These are phyloP conservation scores for Aurelia sp. DNA, from an alignment of 30 jellyfish, hydroid and myxozoan genomes.

Conservation along the genomic window DNA sequence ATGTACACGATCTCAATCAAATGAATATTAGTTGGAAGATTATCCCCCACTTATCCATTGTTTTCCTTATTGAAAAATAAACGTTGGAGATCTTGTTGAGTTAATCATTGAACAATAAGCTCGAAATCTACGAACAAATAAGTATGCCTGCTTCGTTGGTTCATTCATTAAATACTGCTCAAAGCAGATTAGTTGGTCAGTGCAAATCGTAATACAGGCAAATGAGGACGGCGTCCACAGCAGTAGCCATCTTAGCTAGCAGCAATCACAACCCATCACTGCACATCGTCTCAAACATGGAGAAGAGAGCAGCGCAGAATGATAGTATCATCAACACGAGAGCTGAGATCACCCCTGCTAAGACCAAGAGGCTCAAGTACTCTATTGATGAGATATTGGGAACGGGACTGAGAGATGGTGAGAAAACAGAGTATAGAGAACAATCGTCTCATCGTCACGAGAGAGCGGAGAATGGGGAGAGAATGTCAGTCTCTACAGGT, in stretches of 20 bases:
- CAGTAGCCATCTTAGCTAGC: conserved; percentile 45
- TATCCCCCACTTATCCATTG: conserved; percentile 77
- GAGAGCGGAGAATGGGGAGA: conserved; percentile 21
- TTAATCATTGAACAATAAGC: conserved; percentile 69
- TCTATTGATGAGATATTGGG: conserved; percentile 73
- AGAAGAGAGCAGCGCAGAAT: conserved; percentile 49
- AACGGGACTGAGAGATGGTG: conserved; percentile 33
- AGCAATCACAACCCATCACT: conserved; percentile 20
- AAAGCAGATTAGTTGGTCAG: conserved; percentile 74
- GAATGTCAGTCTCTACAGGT: conserved; percentile 40
- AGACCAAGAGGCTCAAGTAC: conserved; percentile 58
- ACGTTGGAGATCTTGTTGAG: conserved; percentile 80
- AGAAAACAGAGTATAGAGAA: conserved; percentile 15
- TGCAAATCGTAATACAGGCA: conserved; percentile 61
- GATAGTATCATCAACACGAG: conserved; percentile 18
- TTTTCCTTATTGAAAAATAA: conserved; percentile 66
- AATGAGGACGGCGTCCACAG: conserved; percentile 47
- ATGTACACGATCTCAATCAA: conserved; percentile 69
- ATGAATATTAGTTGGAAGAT: conserved; percentile 66
- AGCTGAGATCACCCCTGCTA: conserved; percentile 13
- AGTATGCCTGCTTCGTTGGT: conserved; percentile 64
- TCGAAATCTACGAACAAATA: conserved; percentile 75
- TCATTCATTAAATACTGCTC: conserved; percentile 73
- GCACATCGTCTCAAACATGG: conserved; percentile 32
- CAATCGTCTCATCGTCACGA: background rate